Evolutionary conservation across 2,797 vertebrate genomes (phyloP).

Genomic region (Prionace glauca): DNA sequence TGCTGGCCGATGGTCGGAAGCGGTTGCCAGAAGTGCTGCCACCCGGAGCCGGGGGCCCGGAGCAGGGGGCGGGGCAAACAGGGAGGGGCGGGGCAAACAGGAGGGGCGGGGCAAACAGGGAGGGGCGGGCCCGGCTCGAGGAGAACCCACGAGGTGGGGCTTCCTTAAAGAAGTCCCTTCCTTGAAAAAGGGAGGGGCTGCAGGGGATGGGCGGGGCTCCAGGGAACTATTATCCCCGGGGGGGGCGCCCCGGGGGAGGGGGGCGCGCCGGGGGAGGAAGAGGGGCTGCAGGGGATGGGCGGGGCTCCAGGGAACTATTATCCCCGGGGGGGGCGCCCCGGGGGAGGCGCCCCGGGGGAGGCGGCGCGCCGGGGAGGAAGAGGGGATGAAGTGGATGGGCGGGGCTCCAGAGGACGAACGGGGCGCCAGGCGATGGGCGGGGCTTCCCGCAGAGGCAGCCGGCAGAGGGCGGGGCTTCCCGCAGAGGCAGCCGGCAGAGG

Average conservation of each 20-base stretch:
- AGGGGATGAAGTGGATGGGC: too few species aligned
- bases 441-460: neutral
- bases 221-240: too few species aligned
- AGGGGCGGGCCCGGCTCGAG: neutral
- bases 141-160: slow-evolving; percentile 27
- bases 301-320: too few species aligned
- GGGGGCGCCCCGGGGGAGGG: too few species aligned
- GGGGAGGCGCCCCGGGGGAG: too few species aligned
- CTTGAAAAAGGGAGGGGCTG: neutral
- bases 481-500: slow-evolving; percentile 32
- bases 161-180: too few species aligned
- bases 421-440: slow-evolving; percentile 38
- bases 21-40: slow-evolving; percentile 43
- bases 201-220: slow-evolving; percentile 40
- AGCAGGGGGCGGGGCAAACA: slow-evolving; percentile 26
- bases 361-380: too few species aligned
- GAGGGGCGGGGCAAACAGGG: slow-evolving; percentile 40
- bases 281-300: too few species aligned
- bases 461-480: neutral
- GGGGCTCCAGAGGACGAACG: too few species aligned
- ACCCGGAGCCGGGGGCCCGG: neutral
- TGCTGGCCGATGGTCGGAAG: neutral
- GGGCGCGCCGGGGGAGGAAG: too few species aligned
- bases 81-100: neutral
- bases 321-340: too few species aligned